Evolutionary conservation across 2,113 vertebrate genomes (phyloP).

Genomic region (Zapus hudsonius): DNA sequence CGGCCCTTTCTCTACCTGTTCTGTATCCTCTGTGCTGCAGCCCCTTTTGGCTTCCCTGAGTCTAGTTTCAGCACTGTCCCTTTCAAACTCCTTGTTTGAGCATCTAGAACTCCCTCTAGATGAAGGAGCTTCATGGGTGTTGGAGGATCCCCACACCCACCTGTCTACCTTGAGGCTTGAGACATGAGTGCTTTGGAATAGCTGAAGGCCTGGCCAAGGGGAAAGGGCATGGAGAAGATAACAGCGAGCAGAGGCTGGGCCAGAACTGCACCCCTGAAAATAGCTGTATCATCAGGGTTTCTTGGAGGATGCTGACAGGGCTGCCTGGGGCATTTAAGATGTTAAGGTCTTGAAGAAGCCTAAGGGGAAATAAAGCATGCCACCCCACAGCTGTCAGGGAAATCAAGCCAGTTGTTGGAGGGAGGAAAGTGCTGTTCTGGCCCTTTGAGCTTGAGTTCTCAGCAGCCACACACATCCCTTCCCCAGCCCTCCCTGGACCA

Average conservation of each 20-base stretch:
- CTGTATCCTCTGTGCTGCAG: neutral
- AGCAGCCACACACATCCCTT: neutral
- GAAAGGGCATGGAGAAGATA: neutral
- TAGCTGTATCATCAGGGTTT: neutral
- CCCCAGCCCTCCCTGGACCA: neutral
- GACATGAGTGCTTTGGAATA: neutral
- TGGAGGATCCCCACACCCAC: neutral
- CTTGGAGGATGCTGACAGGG: neutral
- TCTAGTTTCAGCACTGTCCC: neutral
- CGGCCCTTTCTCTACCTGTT: neutral
- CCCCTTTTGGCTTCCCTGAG: neutral
- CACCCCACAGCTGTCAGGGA: conserved; percentile 1
- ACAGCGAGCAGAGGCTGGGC: neutral
- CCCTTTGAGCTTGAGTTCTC: neutral
- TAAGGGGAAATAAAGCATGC: neutral
- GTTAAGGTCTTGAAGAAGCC: neutral
- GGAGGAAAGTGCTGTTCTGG: neutral
- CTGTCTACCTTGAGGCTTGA: neutral
- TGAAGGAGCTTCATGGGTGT: neutral
- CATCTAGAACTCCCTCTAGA: neutral
- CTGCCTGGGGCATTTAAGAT: neutral
- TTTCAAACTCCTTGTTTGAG: neutral
- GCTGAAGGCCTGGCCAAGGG: neutral
- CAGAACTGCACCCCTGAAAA: conserved; percentile 12
- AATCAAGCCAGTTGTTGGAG: neutral